Conservation (phyloP, 1,140 invertebrate genomes). For the Drosophila arawakana region DNA sequence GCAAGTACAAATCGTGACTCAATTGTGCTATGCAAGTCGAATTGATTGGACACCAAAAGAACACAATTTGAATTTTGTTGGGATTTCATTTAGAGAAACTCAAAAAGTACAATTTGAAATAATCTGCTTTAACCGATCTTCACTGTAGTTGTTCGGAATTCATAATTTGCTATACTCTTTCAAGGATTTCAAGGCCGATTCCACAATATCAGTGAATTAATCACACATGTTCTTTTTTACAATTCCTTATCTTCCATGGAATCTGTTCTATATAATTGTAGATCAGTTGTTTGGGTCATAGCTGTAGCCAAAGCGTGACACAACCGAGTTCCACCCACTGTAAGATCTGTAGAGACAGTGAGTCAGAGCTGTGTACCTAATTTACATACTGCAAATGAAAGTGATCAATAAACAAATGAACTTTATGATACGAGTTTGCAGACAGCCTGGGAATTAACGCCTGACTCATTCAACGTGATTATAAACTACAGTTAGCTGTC, state of each 20-base stretch:
- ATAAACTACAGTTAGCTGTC: background rate
- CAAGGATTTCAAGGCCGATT: too few species aligned
- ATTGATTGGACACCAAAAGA: background rate
- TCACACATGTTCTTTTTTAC: too few species aligned
- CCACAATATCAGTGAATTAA: too few species aligned
- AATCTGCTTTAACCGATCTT: too few species aligned
- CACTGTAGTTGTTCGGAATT: background rate
- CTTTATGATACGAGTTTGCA: conserved; percentile 4
- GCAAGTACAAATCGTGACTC: background rate
- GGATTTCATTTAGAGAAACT: background rate
- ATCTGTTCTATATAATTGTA: background rate
- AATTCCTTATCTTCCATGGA: background rate
- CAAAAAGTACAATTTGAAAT: too few species aligned
- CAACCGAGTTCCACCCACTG: conserved; percentile 4
- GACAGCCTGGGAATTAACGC: background rate
- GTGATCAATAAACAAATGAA: conserved; percentile 13
- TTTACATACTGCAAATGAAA: conserved; percentile 14
- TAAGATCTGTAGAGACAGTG: background rate
- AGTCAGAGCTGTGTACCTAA: conserved; percentile 4
- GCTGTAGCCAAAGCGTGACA: background rate
- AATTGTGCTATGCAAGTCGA: background rate
- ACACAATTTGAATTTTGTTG: background rate
- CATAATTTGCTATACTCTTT: too few species aligned
- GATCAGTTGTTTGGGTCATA: background rate
- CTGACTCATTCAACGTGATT: background rate